phyloP scores from a whole-genome alignment of 1,140 invertebrate species.

The Sitobion miscanthi region DNA sequence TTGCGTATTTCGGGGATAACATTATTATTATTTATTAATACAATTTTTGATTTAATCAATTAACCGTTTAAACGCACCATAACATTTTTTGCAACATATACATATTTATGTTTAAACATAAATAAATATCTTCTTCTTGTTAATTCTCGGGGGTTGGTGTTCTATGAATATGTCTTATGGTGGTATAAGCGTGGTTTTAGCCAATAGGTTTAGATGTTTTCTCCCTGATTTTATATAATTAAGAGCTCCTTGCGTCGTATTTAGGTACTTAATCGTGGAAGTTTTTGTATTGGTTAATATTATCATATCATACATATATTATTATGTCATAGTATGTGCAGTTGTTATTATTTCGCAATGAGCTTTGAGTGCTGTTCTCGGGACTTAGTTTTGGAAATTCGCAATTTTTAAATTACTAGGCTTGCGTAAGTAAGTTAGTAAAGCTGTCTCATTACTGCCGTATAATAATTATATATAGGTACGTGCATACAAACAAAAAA shows the following conservation, averaged over 20 bases:
- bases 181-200: neutral
- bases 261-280: neutral
- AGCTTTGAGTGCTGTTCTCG: neutral
- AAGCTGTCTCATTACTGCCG: too few species aligned
- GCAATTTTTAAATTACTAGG: neutral
- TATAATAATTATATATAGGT: too few species aligned
- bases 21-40: neutral
- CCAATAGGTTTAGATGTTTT: neutral
- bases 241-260: neutral
- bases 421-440: neutral
- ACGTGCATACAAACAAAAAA: neutral
- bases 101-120: neutral
- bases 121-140: neutral
- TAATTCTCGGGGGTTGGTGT: neutral
- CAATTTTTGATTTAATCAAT: neutral
- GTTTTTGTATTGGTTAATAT: neutral
- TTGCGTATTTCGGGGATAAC: neutral
- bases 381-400: neutral
- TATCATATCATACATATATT: too few species aligned
- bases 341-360: neutral
- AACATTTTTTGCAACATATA: neutral
- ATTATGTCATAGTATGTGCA: neutral
- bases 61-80: neutral
- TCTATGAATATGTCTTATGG: neutral
- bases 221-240: neutral